A percentile compares a stretch with the other conserved stretches of the same genome.
phyloP scores from a whole-genome alignment of 2,888 invertebrate genomes.

The Polydrusus pterygomalis region DNA sequence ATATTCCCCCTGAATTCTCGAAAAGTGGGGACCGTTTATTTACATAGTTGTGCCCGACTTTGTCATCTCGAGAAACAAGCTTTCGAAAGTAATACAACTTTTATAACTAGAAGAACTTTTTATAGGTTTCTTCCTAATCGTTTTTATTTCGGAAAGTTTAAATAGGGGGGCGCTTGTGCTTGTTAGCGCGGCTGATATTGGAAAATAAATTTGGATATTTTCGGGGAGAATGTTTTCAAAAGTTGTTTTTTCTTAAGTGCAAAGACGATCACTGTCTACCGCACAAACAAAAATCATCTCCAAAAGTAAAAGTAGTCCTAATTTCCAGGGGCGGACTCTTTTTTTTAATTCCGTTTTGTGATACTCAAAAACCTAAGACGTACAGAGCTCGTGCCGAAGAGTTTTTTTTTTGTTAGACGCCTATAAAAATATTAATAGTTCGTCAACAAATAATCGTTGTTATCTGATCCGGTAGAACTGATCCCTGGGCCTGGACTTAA shows the following conservation, averaged over 20 bases:
- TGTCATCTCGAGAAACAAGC: constrained; percentile 26
- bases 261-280: no score
- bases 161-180: constrained; percentile 2
- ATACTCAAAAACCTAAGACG: no score
- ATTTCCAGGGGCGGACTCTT: no score
- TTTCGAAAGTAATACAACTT: constrained; percentile 32
- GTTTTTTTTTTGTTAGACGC: no score
- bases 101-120: constrained; percentile 22
- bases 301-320: no score
- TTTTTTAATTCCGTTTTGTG: no score
- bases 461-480: no score
- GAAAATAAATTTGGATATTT: not conserved
- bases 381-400: no score
- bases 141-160: constrained; percentile 26
- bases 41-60: constrained; percentile 30
- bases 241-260: not conserved
- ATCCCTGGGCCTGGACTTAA: no score
- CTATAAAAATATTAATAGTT: no score
- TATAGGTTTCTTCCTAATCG: constrained; percentile 19
- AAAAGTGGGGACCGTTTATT: not conserved
- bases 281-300: no score
- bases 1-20: constrained; percentile 22
- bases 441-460: no score
- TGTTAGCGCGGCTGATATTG: not conserved
- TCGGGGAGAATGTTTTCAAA: not conserved